Percentiles rank a stretch among this genome's conserved stretches.
Evolutionary conservation across 2,113 vertebrate species (phyloP).

Genomic region (Todiramphus saurophagus): DNA sequence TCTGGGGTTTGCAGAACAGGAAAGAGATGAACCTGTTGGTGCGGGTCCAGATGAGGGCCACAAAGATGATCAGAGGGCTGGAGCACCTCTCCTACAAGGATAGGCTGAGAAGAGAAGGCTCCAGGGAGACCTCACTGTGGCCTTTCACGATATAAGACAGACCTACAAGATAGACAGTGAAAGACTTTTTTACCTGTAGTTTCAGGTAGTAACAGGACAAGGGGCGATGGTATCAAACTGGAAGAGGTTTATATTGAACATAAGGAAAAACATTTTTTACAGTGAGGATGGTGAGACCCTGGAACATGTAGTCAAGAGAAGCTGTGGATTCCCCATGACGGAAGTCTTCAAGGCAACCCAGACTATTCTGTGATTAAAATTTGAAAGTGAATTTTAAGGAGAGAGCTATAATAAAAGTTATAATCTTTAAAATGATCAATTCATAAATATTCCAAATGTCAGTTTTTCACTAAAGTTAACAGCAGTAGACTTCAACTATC

Average conservation of each 20-base stretch:
- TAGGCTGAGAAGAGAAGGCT: not conserved
- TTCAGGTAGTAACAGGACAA: not conserved
- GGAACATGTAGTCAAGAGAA: not conserved
- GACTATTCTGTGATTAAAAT: not conserved
- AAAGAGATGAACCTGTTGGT: not conserved
- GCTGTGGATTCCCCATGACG: not conserved
- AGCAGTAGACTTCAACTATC: not conserved
- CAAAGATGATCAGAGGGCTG: not conserved
- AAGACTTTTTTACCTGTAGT: not conserved
- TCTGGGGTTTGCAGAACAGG: not conserved
- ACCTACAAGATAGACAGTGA: not conserved
- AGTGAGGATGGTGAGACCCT: not conserved
- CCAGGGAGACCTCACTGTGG: fast-evolving
- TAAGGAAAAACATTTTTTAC: not conserved
- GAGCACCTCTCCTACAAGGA: not conserved
- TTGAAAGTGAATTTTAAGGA: not conserved
- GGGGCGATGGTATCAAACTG: not conserved
- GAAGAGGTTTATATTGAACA: not conserved
- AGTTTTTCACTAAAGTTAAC: not conserved
- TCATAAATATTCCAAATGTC: not conserved
- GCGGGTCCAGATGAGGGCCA: fast-evolving
- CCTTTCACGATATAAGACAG: not conserved
- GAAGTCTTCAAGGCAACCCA: not conserved
- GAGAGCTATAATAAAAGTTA: not conserved
- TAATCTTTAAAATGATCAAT: not conserved